Evolutionary conservation across 1,140 invertebrate genomes (phyloP).

Genomic region (Popillia japonica): DNA sequence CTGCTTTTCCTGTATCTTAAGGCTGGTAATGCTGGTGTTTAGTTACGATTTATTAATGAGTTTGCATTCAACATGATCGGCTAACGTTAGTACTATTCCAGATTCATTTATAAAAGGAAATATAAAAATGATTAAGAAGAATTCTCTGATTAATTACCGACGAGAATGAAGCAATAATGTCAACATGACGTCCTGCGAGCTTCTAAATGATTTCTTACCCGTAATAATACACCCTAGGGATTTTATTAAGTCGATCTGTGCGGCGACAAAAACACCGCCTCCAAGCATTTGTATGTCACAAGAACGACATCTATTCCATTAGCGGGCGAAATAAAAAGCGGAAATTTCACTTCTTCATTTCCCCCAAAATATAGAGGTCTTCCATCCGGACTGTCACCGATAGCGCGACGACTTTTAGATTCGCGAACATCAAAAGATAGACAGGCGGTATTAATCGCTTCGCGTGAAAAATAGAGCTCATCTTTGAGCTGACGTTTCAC

Average conservation of each 20-base stretch:
- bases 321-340: neutral
- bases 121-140: too few species aligned
- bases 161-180: too few species aligned
- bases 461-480: constrained; percentile 17
- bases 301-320: neutral
- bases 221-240: too few species aligned
- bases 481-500: constrained; percentile 19
- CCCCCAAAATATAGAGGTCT: neutral
- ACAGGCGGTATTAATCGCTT: neutral
- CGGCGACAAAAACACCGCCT: neutral
- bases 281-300: neutral
- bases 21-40: too few species aligned
- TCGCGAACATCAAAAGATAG: constrained; percentile 10
- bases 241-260: neutral
- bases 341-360: neutral
- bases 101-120: too few species aligned
- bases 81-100: too few species aligned
- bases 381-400: neutral
- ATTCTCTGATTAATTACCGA: too few species aligned
- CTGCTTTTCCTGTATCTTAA: neutral
- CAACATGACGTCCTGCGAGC: too few species aligned
- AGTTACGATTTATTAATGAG: too few species aligned
- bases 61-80: too few species aligned
- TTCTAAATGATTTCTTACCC: too few species aligned
- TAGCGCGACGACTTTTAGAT: constrained; percentile 2